These are phyloP conservation scores for Hipparchia semele DNA, from an alignment of 2,888 invertebrate species.

Conservation along the genomic window DNA sequence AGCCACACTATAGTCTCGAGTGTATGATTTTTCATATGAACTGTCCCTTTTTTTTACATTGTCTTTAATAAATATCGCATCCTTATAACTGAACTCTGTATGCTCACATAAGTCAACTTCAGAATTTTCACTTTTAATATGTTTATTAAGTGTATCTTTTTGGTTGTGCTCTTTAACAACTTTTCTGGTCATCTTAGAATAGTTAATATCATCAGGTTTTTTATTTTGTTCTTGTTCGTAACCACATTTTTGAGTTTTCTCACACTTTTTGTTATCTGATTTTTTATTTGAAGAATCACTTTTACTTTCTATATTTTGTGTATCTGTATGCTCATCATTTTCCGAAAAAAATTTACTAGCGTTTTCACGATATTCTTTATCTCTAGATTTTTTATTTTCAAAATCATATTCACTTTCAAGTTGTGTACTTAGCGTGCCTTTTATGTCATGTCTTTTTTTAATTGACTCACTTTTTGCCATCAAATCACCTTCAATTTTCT, in stretches of 20 bases:
- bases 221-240: not conserved
- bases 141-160: slow-evolving; percentile 10
- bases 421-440: not conserved
- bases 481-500: not conserved
- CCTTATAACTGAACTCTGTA: slow-evolving; percentile 22
- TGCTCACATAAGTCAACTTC: slow-evolving; percentile 22
- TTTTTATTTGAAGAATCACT: too few relatives aligned
- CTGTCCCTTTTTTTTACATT: slow-evolving; percentile 20
- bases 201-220: not conserved
- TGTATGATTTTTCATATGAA: slow-evolving; percentile 25
- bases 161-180: not conserved
- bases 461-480: not conserved
- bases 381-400: not conserved
- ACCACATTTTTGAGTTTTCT: too few relatives aligned
- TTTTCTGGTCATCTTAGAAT: not conserved
- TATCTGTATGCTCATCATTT: not conserved
- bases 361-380: not conserved
- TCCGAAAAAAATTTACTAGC: not conserved
- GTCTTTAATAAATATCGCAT: slow-evolving; percentile 9
- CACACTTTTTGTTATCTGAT: too few relatives aligned
- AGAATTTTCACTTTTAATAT: slow-evolving; percentile 16
- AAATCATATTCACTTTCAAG: not conserved
- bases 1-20: slow-evolving; percentile 26
- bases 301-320: too few relatives aligned
- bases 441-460: not conserved